Percentiles rank a stretch among this genome's conserved stretches.
Conservation (phyloP, 2,888 invertebrate genomes). For the Exephanes ischioxanthus region DNA sequence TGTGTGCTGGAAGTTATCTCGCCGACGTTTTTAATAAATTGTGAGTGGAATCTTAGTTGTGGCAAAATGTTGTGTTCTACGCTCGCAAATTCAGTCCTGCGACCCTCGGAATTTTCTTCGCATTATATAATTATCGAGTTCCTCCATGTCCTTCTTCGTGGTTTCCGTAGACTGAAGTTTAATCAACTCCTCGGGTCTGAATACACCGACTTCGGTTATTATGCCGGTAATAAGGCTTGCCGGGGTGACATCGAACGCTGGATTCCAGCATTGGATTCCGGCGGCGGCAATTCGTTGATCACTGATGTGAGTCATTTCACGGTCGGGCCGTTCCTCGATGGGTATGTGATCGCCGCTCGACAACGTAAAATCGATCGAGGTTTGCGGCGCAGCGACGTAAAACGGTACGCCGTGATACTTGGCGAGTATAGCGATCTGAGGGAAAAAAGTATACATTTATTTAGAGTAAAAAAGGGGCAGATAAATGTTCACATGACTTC, state of each 20-base stretch:
- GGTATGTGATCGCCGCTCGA: slow-evolving; percentile 94
- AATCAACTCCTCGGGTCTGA: slow-evolving; percentile 87
- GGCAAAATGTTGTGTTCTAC: slow-evolving; percentile 11
- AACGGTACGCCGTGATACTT: slow-evolving; percentile 97
- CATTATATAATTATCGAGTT: slow-evolving; percentile 55
- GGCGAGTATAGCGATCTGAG: slow-evolving; percentile 94
- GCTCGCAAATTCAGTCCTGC: slow-evolving; percentile 25
- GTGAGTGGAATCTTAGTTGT: slow-evolving; percentile 34
- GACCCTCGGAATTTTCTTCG: slow-evolving; percentile 43
- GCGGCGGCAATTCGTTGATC: slow-evolving; percentile 95
- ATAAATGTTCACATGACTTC: background rate
- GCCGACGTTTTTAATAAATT: slow-evolving; percentile 28
- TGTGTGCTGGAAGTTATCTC: slow-evolving; percentile 2
- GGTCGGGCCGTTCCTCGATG: slow-evolving; percentile 96
- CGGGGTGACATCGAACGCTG: slow-evolving; percentile 99
- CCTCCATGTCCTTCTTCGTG: slow-evolving; percentile 43
- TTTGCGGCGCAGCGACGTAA: slow-evolving; percentile 97
- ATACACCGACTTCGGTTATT: slow-evolving; percentile 97
- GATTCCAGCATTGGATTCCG: slow-evolving; percentile 98
- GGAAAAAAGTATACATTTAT: slow-evolving; percentile 51
- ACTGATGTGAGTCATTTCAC: slow-evolving; percentile 96
- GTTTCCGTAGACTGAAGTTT: slow-evolving; percentile 52
- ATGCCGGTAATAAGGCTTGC: slow-evolving; percentile 96
- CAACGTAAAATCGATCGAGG: slow-evolving; percentile 94
- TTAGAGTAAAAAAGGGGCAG: background rate